Percentiles rank a stretch among this genome's conserved stretches.
phyloP scores from a whole-genome alignment of 2,113 vertebrate genomes.

The Tylochromis polylepis region DNA sequence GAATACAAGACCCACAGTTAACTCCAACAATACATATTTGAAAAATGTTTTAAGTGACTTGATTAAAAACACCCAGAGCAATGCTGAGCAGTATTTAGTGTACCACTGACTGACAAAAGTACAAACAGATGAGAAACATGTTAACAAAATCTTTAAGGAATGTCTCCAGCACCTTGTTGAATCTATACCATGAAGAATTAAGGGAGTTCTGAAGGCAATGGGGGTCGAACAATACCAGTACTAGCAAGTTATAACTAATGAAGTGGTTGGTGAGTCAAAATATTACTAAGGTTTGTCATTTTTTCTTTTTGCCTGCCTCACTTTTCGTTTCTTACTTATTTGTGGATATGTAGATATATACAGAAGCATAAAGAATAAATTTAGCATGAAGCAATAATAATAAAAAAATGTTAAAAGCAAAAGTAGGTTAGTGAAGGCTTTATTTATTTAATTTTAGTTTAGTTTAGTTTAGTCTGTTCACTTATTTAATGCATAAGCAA shows the following conservation, averaged over 20 bases:
- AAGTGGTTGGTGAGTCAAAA: neutral
- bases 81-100: neutral
- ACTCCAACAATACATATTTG: neutral
- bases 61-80: neutral
- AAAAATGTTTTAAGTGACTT: neutral
- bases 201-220: neutral
- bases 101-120: neutral
- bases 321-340: neutral
- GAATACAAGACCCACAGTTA: no score
- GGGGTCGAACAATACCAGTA: neutral
- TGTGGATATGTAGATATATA: neutral
- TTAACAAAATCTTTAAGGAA: neutral
- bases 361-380: rapidly evolving
- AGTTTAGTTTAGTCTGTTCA: neutral
- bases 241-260: neutral
- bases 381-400: neutral
- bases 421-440: no score
- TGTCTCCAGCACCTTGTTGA: neutral
- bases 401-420: neutral
- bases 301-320: neutral
- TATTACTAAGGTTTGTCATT: neutral
- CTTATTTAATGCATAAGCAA: neutral
- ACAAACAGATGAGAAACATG: neutral
- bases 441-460: neutral
- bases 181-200: neutral